Conservation (phyloP, 2,797 vertebrate genomes). For the Tachyglossus aculeatus region DNA sequence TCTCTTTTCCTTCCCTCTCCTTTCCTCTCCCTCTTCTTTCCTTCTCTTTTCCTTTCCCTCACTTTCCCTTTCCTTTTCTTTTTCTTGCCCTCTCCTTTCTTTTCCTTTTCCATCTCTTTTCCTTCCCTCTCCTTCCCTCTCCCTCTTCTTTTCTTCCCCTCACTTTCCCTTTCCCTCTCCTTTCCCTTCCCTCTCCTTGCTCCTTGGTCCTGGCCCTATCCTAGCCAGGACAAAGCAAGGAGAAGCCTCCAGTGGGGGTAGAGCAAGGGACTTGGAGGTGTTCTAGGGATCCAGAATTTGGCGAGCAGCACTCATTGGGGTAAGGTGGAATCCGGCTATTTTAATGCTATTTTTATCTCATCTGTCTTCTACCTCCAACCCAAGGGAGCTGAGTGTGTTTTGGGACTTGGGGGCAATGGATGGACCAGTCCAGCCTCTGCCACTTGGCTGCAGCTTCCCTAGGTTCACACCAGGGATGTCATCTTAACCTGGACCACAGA, state of each 20-base stretch:
- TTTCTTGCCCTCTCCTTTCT: neutral
- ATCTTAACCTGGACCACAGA: no score
- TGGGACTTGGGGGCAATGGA: no score
- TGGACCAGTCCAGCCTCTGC: no score
- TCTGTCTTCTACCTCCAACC: no score
- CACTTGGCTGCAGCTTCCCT: no score
- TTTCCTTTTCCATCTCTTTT: conserved; percentile 3
- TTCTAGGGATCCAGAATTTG: neutral
- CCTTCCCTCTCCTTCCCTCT: neutral
- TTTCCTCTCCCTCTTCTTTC: neutral
- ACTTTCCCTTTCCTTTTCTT: neutral
- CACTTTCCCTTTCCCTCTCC: neutral
- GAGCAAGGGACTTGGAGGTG: no score
- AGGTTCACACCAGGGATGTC: no score
- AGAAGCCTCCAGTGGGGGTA: neutral
- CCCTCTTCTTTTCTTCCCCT: conserved; percentile 8
- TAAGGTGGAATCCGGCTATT: no score
- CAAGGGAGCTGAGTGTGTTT: no score
- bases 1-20: neutral
- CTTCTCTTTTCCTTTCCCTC: neutral
- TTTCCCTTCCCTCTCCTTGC: neutral
- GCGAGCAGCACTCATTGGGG: neutral
- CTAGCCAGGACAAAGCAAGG: neutral
- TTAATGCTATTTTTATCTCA: no score
- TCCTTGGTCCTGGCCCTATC: neutral